Percentiles rank a stretch among this genome's conserved stretches.
These are phyloP conservation scores for Oxyscelio sp. DNA, from an alignment of 2,888 invertebrate species.

Conservation along the genomic window DNA sequence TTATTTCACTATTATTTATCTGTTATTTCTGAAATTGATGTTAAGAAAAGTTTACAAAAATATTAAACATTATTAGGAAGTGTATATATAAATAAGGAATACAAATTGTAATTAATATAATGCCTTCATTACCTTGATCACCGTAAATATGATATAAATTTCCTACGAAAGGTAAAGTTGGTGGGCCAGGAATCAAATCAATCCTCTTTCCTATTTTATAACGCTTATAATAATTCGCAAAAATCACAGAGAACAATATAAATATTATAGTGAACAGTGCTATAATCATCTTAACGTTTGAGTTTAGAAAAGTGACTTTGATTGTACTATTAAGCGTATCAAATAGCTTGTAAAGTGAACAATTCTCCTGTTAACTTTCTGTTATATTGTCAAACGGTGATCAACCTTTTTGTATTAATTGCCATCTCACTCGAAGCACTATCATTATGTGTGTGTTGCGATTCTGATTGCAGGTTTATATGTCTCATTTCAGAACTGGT, in stretches of 20 bases:
- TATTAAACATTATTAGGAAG: too few relatives aligned
- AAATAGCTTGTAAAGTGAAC: too few relatives aligned
- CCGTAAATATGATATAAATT: conserved; percentile 32
- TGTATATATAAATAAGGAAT: too few relatives aligned
- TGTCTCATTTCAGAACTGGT: conserved; percentile 14
- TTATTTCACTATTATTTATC: too few relatives aligned
- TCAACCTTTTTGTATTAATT: background rate
- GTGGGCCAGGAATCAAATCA: conserved; percentile 33
- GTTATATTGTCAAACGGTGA: background rate
- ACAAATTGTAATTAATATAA: too few relatives aligned
- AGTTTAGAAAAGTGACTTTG: too few relatives aligned
- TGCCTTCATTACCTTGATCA: conserved; percentile 37
- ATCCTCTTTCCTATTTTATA: conserved; percentile 19
- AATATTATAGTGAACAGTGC: conserved; percentile 1
- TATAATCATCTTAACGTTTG: conserved; percentile 18
- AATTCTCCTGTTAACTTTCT: background rate
- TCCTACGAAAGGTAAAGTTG: conserved; percentile 33
- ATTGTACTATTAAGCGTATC: too few relatives aligned
- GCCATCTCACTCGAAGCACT: background rate
- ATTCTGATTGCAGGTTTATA: conserved; percentile 16
- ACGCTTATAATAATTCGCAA: conserved; percentile 25
- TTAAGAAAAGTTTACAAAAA: too few relatives aligned
- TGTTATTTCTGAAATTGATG: too few relatives aligned
- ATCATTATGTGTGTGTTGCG: background rate
- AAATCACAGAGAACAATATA: background rate